A percentile compares a stretch with the other conserved stretches of the same genome.
phyloP scores from a whole-genome alignment of 2,888 invertebrate species.

The Aethes cnicana region DNA sequence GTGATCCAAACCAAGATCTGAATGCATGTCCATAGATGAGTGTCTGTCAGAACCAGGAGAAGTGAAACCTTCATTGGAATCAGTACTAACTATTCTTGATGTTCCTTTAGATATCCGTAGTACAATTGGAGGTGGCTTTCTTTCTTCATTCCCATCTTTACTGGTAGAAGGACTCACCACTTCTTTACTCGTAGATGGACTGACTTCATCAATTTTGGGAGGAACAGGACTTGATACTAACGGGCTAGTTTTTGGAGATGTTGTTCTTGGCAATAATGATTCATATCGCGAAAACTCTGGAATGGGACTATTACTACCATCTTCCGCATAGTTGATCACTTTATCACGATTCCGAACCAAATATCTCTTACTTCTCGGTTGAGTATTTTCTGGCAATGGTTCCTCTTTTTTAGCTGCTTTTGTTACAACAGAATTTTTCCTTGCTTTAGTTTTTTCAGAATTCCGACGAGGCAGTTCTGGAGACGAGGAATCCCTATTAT shows the following conservation, averaged over 20 bases:
- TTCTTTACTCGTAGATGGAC: conserved; percentile 76
- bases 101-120: conserved; percentile 92
- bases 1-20: conserved; percentile 67
- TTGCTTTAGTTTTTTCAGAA: conserved; percentile 69
- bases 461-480: conserved; percentile 73
- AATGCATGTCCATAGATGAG: conserved; percentile 74
- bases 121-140: conserved; percentile 90
- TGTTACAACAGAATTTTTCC: conserved; percentile 65
- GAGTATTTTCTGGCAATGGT: conserved; percentile 57
- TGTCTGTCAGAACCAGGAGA: conserved; percentile 79
- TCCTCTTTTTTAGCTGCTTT: conserved; percentile 76
- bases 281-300: conserved; percentile 73
- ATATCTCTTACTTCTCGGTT: conserved; percentile 78
- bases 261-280: conserved; percentile 56
- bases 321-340: conserved; percentile 85
- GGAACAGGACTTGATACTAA: conserved; percentile 64
- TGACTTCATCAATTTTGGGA: conserved; percentile 64
- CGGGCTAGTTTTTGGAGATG: conserved; percentile 74
- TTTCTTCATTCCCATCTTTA: conserved; percentile 72
- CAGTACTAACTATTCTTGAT: conserved; percentile 85
- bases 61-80: conserved; percentile 84
- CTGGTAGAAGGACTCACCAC: conserved; percentile 73
- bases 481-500: conserved; percentile 74
- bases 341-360: conserved; percentile 81
- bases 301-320: conserved; percentile 80